phyloP scores from a whole-genome alignment of 35 echinoderm and acorn worm species.

The Amphiura filiformis region DNA sequence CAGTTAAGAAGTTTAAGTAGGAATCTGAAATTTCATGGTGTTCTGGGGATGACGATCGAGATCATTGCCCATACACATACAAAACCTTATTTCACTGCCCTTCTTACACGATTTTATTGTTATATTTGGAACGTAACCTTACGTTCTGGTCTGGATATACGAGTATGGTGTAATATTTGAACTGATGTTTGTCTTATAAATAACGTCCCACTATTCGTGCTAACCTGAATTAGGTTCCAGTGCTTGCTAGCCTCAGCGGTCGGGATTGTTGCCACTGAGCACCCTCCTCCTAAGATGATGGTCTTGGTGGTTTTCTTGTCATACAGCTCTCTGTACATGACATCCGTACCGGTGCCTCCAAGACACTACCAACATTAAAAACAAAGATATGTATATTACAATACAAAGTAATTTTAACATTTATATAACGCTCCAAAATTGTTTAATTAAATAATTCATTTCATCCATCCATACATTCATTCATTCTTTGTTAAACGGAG shows the following conservation, averaged over 20 bases:
- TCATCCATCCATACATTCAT: too few species aligned
- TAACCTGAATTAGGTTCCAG: conserved; percentile 89
- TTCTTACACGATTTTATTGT: too few species aligned
- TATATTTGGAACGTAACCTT: background rate
- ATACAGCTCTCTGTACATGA: conserved; percentile 89
- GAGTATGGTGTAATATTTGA: background rate
- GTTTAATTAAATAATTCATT: too few species aligned
- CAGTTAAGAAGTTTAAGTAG: too few species aligned
- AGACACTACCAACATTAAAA: conserved; percentile 49
- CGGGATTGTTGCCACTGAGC: conserved; percentile 75
- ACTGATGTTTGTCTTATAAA: background rate
- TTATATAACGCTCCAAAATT: too few species aligned
- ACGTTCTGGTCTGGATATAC: background rate
- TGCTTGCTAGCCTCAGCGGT: conserved; percentile 75
- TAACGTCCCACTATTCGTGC: background rate
- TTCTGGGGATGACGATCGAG: too few species aligned
- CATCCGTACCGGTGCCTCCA: conserved; percentile 72
- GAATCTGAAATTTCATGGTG: too few species aligned
- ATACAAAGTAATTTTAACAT: too few species aligned
- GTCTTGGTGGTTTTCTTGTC: conserved; percentile 67
- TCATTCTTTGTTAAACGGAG: too few species aligned
- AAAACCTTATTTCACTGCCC: too few species aligned
- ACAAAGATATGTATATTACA: too few species aligned
- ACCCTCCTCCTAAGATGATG: conserved; percentile 80
- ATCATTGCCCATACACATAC: too few species aligned